Percentiles rank a stretch among this genome's conserved stretches.
phyloP scores from a whole-genome alignment of 2,113 vertebrate genomes.

The Okapia johnstoni region DNA sequence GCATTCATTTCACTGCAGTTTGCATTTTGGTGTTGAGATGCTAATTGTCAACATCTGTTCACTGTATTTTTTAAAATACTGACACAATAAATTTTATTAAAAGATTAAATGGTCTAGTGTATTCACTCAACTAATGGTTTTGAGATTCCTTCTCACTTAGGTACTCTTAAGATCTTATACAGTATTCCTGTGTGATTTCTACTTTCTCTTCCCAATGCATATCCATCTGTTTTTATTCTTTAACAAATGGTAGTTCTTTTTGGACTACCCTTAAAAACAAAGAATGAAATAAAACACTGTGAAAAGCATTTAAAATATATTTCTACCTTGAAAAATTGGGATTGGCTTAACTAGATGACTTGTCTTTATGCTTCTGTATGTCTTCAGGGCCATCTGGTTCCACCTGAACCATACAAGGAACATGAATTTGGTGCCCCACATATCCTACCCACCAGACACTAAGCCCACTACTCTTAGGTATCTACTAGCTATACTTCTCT shows the following conservation, averaged over 20 bases:
- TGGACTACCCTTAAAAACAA: not conserved
- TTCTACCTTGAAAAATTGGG: not conserved
- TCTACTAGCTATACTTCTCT: not conserved
- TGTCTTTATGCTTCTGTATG: not conserved
- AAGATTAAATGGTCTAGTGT: not conserved
- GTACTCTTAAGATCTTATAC: not conserved
- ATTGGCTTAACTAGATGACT: not conserved
- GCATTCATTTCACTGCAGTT: not conserved
- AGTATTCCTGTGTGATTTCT: not conserved
- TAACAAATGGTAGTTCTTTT: not conserved
- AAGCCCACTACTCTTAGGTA: not conserved
- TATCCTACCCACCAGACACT: not conserved
- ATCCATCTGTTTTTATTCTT: conserved; percentile 10
- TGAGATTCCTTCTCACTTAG: not conserved
- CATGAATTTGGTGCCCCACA: not conserved
- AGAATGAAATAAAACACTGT: not conserved
- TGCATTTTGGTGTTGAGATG: not conserved
- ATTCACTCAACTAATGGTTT: not conserved
- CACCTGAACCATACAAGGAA: not conserved
- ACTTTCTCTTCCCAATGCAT: not conserved
- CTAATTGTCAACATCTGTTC: not conserved
- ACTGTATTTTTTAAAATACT: not conserved
- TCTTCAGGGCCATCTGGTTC: not conserved
- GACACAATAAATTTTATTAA: not conserved
- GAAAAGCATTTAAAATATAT: not conserved